Evolutionary conservation across 2,797 vertebrate species (phyloP).

Genomic region (Chiroxiphia lanceolata): DNA sequence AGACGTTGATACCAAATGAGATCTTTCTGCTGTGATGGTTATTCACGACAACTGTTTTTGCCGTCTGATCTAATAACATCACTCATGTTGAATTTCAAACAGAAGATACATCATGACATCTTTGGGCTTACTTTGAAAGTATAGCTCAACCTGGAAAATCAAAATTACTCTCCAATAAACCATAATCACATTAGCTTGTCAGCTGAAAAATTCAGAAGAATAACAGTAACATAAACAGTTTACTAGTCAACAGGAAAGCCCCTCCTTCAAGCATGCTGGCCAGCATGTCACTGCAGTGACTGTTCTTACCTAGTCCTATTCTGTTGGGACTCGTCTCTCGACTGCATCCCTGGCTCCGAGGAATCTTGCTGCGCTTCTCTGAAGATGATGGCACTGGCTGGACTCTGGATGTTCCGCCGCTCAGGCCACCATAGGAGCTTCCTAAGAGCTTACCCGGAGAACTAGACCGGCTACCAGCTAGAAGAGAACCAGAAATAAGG

Average conservation of each 20-base stretch:
- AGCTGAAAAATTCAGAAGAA: background rate
- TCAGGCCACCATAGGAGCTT: slow-evolving; percentile 85
- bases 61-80: background rate
- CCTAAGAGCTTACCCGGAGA: slow-evolving; percentile 94
- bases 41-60: background rate
- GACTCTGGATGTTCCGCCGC: slow-evolving; percentile 78
- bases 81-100: background rate
- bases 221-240: background rate
- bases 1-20: background rate
- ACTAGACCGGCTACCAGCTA: slow-evolving; percentile 95
- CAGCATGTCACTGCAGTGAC: background rate
- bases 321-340: slow-evolving; percentile 95
- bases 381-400: slow-evolving; percentile 80
- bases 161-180: background rate
- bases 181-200: background rate
- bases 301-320: slow-evolving; percentile 88
- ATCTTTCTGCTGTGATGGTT: background rate
- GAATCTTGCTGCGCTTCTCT: slow-evolving; percentile 91
- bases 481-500: slow-evolving; percentile 41
- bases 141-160: background rate
- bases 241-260: background rate
- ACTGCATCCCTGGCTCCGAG: slow-evolving; percentile 96
- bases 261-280: fast-evolving
- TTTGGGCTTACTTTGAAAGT: background rate
- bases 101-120: background rate